A percentile compares a stretch with the other conserved stretches of the same genome.
phyloP scores from a whole-genome alignment of 2,113 vertebrate species.

The Anolis carolinensis region DNA sequence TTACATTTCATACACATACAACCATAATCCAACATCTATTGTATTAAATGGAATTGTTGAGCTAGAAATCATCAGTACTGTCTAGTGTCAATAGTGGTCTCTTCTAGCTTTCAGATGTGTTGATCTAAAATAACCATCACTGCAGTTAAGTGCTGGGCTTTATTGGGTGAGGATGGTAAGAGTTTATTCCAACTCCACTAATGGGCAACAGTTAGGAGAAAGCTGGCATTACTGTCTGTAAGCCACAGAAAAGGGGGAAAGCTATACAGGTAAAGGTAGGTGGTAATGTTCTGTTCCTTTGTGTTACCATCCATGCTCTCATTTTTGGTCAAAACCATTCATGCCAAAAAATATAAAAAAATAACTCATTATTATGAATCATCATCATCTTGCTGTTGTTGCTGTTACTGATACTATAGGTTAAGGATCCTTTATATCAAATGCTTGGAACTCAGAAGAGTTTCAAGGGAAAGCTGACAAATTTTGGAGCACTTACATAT shows the following conservation, averaged over 20 bases:
- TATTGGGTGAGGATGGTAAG: neutral
- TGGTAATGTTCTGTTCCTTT: neutral
- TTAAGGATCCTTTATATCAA: too few relatives aligned
- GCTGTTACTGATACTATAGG: neutral
- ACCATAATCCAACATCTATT: too few relatives aligned
- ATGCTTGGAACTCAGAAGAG: too few relatives aligned
- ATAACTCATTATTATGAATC: neutral
- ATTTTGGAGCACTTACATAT: too few relatives aligned
- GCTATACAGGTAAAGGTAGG: neutral
- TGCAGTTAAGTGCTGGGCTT: neutral
- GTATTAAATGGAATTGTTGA: accelerated
- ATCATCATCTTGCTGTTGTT: too few relatives aligned
- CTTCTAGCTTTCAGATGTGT: neutral
- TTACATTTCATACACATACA: too few relatives aligned
- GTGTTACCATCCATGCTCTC: neutral
- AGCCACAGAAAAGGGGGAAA: neutral
- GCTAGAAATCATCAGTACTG: neutral
- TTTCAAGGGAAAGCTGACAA: too few relatives aligned
- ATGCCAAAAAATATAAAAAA: neutral
- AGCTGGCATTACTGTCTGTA: neutral
- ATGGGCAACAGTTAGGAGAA: neutral
- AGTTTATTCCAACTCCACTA: neutral
- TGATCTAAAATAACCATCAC: too few relatives aligned
- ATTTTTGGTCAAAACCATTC: neutral
- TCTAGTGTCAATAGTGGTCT: neutral